Base-by-base conservation (phyloP, 2,113 vertebrate genomes). In the Tympanuchus pallidicinctus region DNA sequence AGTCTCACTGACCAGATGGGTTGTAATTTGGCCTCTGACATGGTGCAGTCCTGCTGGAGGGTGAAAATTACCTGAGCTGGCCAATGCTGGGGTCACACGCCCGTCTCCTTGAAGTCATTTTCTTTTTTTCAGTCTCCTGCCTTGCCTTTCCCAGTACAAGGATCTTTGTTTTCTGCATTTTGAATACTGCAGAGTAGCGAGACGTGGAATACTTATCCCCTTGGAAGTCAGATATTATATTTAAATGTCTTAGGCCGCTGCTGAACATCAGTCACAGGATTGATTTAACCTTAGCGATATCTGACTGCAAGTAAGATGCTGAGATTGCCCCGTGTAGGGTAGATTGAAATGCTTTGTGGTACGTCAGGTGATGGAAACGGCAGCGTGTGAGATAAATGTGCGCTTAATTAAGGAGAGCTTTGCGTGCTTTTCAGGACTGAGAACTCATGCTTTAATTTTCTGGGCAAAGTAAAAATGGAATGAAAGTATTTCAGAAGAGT, bases 1-100 rank as follows among this genome's bases (percentile, higher is more conserved):
- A 94, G 89, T 97, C 91, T 94, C 95, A 93, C 95, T 95, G 95
- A 94, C 94, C 95, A 96, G 94, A 96, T 93, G 85, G 91, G 94
- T 75, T 96, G 95, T 81, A 94, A 95, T 97, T 97, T 97, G 95
- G 82, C 94, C 95, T 95, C 88, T 97, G 93, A 97, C 94, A 97
- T n/a, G 89, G 85, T 11, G 22, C 79, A 83, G 85, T 67, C 93
- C 91, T 96, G 79, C 91, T 50, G 90, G 88, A 96, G 95, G 95
- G 91, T 86, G 79, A 74, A 94, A 97, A 96, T 94, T 94, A 92
- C 91, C 94, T 96, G 92, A 91, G 89, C 93, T 91, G 96, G 82
- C 95, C 88, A 91, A 25, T 0, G 8, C 61, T 0, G 88, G 91
- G 93, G 94, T 94, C 94, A 89, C 87, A 28, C 40, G 81, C 69